Evolutionary conservation across 2,113 vertebrate species (phyloP), one percentile per base, ranked within the genome.

Genomic region (Irena cyanogastra): DNA sequence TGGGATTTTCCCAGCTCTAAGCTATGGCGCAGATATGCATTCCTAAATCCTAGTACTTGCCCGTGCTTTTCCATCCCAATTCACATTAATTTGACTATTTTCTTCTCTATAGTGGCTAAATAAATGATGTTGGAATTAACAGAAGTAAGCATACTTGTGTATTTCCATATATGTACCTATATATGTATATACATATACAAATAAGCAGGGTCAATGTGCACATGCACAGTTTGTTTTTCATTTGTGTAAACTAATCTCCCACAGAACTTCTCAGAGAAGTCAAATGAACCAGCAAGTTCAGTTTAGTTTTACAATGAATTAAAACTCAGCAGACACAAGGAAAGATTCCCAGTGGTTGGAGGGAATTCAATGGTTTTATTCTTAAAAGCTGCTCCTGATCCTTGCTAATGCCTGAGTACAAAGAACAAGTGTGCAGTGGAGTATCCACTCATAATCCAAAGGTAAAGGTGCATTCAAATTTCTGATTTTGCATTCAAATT

Each of bases 1-100:
- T 19, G 75, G 39, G 70, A 57, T 94, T 95, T 95, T 81, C 74
- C 79, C 63, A 79, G 11, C 89, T 47, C 60, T 82, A 94, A 95
- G 23, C 64, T 41, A 13, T 56, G 37, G 30, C 64, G 39, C 59
- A 89, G 28, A 53, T 37, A 71, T 8, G 9, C 12, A 30, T 86
- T 89, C 12, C 8, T 76, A 63, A 68, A 90, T 92, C 37, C 69
- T 75, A 37, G 47, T 31, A 69, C 45, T 44, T 92, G 44, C 28
- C 54, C n/a, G 20, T 78, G 54, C 35, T 61, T 74, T 64, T 78
- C 26, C 49, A 15, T 84, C 45, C 33, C 27, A 54, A 18, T 27
- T 57, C n/a, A 65, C 20, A 45, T 64, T 56, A 39, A 24, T 66
- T 83, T 77, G 69, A 84, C 22, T 56, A 83, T 94, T 84, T 95